These are phyloP conservation scores for Columbina picui DNA, from an alignment of 2,113 vertebrate species.

Conservation along the genomic window DNA sequence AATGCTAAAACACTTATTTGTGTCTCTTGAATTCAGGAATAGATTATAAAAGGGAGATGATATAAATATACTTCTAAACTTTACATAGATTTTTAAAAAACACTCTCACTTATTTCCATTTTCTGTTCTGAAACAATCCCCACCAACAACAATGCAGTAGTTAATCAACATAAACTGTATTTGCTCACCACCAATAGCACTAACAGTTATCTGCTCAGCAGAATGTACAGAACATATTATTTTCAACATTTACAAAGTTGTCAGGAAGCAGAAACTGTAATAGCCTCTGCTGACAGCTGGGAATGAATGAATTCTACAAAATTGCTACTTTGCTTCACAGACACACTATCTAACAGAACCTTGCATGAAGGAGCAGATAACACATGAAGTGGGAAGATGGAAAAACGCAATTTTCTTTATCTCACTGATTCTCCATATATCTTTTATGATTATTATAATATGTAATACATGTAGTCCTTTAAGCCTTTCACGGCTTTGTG, in stretches of 20 bases:
- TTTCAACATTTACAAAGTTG: slow-evolving; percentile 2
- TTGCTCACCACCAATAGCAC: background rate
- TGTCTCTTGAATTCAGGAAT: background rate
- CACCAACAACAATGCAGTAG: background rate
- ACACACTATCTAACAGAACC: background rate
- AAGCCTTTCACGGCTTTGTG: slow-evolving; percentile 3
- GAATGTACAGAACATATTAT: background rate
- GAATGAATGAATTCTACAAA: background rate
- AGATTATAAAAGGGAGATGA: background rate
- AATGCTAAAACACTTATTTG: background rate
- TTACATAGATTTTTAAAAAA: background rate
- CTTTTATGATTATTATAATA: background rate
- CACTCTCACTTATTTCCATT: background rate
- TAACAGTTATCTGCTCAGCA: background rate
- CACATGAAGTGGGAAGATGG: background rate
- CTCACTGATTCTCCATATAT: background rate
- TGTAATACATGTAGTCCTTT: slow-evolving; percentile 8
- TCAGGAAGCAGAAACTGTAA: background rate
- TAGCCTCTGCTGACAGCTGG: background rate
- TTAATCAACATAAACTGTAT: background rate
- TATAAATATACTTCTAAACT: background rate
- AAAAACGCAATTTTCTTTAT: slow-evolving; percentile 45
- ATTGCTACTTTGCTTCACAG: background rate
- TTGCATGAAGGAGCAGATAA: background rate
- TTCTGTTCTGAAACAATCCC: background rate